These are phyloP conservation scores for Cyanoliseus patagonus DNA, from an alignment of 2,113 vertebrate genomes.

Conservation along the genomic window DNA sequence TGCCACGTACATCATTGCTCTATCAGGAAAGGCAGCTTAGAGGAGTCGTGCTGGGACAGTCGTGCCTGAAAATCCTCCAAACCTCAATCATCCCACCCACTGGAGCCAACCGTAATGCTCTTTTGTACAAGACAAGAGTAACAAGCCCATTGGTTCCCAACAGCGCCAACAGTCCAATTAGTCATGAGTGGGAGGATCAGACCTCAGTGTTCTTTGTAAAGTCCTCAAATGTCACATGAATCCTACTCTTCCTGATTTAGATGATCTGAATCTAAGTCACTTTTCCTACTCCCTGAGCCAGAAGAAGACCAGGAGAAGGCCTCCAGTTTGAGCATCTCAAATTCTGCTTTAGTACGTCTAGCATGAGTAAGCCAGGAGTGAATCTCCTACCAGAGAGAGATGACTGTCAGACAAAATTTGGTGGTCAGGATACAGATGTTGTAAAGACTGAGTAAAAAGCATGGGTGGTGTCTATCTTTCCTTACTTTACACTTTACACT, in stretches of 20 bases:
- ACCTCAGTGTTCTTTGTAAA: background rate
- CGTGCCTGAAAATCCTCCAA: background rate
- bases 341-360: background rate
- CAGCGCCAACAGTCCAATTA: background rate
- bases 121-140: background rate
- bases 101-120: background rate
- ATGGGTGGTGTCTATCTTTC: rapidly evolving
- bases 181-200: background rate
- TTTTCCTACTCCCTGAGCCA: background rate
- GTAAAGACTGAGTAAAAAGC: background rate
- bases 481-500: background rate
- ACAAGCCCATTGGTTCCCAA: background rate
- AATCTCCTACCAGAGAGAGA: background rate
- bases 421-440: background rate
- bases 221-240: background rate
- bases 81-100: background rate
- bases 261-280: background rate
- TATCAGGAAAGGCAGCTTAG: background rate
- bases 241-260: background rate
- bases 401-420: background rate
- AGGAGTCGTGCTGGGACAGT: background rate
- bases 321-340: background rate
- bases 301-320: background rate
- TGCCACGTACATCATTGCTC: background rate
- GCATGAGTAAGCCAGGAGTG: background rate